These are phyloP conservation scores for Nesometra sesokonis DNA, from an alignment of 35 echinoderm and acorn worm genomes.

Conservation along the genomic window DNA sequence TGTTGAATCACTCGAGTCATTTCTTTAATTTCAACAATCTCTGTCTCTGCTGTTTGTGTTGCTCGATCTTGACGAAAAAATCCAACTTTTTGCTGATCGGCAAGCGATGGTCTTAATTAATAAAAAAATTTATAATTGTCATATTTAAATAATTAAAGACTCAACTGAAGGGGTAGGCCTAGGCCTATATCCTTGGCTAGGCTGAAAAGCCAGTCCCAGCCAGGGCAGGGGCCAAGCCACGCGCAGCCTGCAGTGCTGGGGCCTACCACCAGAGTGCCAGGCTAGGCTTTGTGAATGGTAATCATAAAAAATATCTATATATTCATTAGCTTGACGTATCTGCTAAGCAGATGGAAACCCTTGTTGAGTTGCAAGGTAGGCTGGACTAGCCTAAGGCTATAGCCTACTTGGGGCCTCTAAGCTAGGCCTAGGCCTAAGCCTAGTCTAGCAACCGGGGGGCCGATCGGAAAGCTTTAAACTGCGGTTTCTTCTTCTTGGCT, in stretches of 20 bases:
- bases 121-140: neutral
- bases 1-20: slow-evolving; percentile 75
- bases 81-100: slow-evolving; percentile 94
- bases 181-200: no score
- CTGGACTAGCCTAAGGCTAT: neutral
- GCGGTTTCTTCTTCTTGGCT: no score
- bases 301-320: no score
- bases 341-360: no score
- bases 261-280: no score
- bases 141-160: neutral
- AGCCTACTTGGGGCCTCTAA: neutral
- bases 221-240: no score
- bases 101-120: slow-evolving; percentile 55
- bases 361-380: neutral
- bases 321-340: no score
- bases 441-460: neutral
- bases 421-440: neutral
- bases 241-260: no score
- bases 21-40: slow-evolving; percentile 76
- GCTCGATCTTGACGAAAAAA: slow-evolving; percentile 93
- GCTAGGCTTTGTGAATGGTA: no score
- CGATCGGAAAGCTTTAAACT: no score
- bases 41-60: slow-evolving; percentile 68
- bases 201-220: no score
- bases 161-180: no score